These are phyloP conservation scores for Anomalospiza imberbis DNA, from an alignment of 2,797 vertebrate species.

Conservation along the genomic window DNA sequence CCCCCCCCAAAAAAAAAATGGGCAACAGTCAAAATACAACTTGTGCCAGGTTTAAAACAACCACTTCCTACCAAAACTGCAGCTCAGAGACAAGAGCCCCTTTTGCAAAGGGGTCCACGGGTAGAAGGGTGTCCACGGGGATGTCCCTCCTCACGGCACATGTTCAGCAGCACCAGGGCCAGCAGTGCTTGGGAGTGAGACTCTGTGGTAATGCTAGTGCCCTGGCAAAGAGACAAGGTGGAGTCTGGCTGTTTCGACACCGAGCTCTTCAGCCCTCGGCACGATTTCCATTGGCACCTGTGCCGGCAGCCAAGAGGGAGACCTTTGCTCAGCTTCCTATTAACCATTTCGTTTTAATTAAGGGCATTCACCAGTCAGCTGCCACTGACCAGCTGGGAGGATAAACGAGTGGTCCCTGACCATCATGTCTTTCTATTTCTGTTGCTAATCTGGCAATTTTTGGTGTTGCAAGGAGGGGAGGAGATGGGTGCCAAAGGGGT, in stretches of 20 bases:
- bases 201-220: neutral
- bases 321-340: constrained; percentile 37
- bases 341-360: constrained; percentile 54
- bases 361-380: neutral
- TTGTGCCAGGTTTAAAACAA: neutral
- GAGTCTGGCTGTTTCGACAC: constrained; percentile 40
- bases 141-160: neutral
- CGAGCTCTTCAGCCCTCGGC: neutral
- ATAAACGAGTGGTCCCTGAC: neutral
- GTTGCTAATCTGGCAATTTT: neutral
- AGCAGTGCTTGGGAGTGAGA: neutral
- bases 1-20: neutral
- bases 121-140: fast-evolving
- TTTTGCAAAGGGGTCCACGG: fast-evolving
- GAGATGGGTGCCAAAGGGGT: neutral
- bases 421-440: fast-evolving
- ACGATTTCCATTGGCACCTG: constrained; percentile 42
- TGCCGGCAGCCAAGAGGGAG: neutral
- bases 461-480: neutral
- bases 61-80: neutral
- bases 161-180: neutral
- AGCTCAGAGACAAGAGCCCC: fast-evolving
- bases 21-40: neutral
- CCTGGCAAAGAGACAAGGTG: neutral
- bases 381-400: neutral